Base-by-base conservation (phyloP, 1,140 invertebrate genomes). In the Pogonus chalceus region DNA sequence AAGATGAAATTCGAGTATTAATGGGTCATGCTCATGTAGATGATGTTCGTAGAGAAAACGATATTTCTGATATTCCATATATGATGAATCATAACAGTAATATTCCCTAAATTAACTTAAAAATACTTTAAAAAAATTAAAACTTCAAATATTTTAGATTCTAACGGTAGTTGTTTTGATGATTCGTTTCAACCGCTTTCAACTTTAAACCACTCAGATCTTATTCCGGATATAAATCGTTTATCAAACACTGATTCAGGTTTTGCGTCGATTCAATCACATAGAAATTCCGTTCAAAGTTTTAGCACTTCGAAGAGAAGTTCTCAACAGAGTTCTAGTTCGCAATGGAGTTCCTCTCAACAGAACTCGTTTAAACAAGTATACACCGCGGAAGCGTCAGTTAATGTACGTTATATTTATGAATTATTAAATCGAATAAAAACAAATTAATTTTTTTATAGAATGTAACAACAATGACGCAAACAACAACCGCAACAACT, bases 191-290 rank as follows among this genome's bases (percentile, higher is more conserved):
- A 43, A 43, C 7, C 9, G 9, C 4, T 43, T 3, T 43, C 37
- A 43, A 16, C 37, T 10, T 4, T 43, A 18, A 43, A 43, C 18
- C 37, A 43, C 18, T 18, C 37, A 43, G 37, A 43, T 12, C 18
- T 43, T 10, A 7, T 10, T 10, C 18, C 37, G 37, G 37, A 43
- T 18, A 18, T 18, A 43, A 65, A 69, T 56, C 60, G 64, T 23
- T 56, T 64, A 26, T 69, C 67, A 2, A 70, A 69, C 56, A 78
- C 77, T 50, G 78, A 79, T 65, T 83, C 81, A 53, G 87, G 85
- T 55, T 87, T 88, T 66, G 79, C 84, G 48, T 87, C 84, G 2
- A 81, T 85, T 73, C 79, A 82, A 54, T 81, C 77, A 20, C 73
- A 78, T 58, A 71, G 79, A 57, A 80, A 43, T 75, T 79, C 78